These are phyloP conservation scores for Drosophila equinoxialis DNA, from an alignment of 1,140 invertebrate species.

Conservation along the genomic window DNA sequence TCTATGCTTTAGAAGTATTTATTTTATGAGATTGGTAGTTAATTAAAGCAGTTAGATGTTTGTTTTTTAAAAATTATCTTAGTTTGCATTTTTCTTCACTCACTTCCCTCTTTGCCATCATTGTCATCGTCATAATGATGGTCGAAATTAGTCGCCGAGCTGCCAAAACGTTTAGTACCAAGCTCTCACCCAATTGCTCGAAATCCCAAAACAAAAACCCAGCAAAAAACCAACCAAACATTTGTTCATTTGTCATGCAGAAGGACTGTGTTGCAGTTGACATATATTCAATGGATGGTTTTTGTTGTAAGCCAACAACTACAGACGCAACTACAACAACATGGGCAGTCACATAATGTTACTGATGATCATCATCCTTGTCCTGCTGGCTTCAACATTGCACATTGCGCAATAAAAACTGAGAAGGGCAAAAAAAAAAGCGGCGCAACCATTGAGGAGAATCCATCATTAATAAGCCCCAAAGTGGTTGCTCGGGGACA, in stretches of 20 bases:
- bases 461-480: slow-evolving; percentile 82
- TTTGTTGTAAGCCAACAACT: slow-evolving; percentile 41
- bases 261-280: slow-evolving; percentile 62
- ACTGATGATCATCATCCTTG: slow-evolving; percentile 17
- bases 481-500: slow-evolving; percentile 72
- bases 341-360: slow-evolving; percentile 13
- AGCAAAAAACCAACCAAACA: slow-evolving; percentile 37
- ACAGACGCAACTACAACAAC: background rate
- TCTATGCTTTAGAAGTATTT: too few relatives aligned
- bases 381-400: slow-evolving; percentile 29
- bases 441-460: slow-evolving; percentile 68
- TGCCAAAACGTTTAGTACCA: slow-evolving; percentile 77
- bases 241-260: slow-evolving; percentile 78
- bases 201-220: slow-evolving; percentile 12
- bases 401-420: slow-evolving; percentile 76
- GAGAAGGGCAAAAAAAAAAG: slow-evolving; percentile 22
- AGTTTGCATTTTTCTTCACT: too few relatives aligned
- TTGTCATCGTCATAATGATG: slow-evolving; percentile 31
- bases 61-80: too few relatives aligned
- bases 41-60: too few relatives aligned
- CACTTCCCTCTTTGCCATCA: background rate
- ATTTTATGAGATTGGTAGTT: too few relatives aligned
- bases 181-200: slow-evolving; percentile 49
- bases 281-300: slow-evolving; percentile 65
- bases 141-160: slow-evolving; percentile 75